Conservation (phyloP, 37 sponge, comb jelly and placozoan genomes). For the Spongilla lacustris region DNA sequence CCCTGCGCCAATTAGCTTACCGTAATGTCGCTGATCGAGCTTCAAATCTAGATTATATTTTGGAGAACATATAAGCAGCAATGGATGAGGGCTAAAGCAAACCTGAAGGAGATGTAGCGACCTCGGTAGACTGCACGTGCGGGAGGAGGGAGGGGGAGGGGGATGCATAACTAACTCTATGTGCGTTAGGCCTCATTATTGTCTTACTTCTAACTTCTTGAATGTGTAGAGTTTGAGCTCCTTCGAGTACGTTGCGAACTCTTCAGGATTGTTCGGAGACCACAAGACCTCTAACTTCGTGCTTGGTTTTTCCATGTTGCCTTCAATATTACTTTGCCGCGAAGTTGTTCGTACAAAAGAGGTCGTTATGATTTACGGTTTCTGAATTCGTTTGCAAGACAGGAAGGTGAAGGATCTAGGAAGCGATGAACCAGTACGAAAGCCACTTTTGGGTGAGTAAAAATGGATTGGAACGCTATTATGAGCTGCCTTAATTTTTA, state of each 20-base stretch:
- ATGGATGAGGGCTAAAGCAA: too few relatives aligned
- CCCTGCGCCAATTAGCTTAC: conserved; percentile 25
- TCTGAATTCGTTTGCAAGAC: too few relatives aligned
- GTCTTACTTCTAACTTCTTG: background rate
- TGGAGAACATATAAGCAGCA: too few relatives aligned
- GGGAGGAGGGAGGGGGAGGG: too few relatives aligned
- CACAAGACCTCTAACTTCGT: conserved; percentile 61
- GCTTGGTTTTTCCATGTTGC: background rate
- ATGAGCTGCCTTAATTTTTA: background rate
- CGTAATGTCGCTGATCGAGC: conserved; percentile 12
- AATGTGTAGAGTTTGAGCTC: conserved; percentile 65
- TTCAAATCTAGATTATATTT: background rate
- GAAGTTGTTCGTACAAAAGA: too few relatives aligned
- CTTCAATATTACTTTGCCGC: too few relatives aligned
- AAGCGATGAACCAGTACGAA: conserved; percentile 29
- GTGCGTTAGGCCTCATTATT: background rate
- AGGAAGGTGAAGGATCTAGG: too few relatives aligned
- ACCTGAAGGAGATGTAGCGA: too few relatives aligned
- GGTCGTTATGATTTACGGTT: too few relatives aligned
- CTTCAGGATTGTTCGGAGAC: conserved; percentile 67
- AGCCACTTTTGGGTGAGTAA: conserved; percentile 70
- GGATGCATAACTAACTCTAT: too few relatives aligned
- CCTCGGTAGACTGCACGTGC: too few relatives aligned
- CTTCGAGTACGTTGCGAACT: conserved; percentile 62
- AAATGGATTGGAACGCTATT: background rate